Base-by-base conservation (phyloP, 2,113 vertebrate species). In the Limnothrissa miodon region DNA sequence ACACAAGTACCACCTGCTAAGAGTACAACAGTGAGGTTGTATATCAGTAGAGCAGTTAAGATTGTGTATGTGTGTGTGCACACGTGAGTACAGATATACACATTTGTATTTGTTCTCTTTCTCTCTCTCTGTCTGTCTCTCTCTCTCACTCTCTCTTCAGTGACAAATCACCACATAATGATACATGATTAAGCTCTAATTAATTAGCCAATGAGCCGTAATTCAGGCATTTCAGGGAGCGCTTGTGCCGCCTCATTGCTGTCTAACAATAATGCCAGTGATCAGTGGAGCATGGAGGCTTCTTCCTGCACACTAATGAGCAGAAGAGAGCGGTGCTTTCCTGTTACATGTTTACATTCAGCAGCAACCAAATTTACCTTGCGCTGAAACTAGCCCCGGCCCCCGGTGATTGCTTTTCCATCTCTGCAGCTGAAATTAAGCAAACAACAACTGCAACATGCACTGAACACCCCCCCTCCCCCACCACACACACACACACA, bases 81-180 rank as follows among this genome's bases (percentile, higher is more conserved):
- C n/a, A n/a, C n/a, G n/a, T n/a, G n/a, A n/a, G n/a, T n/a, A n/a
- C n/a, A n/a, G n/a, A n/a, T n/a, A n/a, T n/a, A n/a, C n/a, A n/a
- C n/a, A n/a, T n/a, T n/a, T n/a, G n/a, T n/a, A n/a, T n/a, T n/a
- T n/a, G n/a, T n/a, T 53, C 51, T 48, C 46, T 48, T 15, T 48
- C 46, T 48, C 46, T 48, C 46, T 13, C 46, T 48, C 46, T 6
- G 2, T 15, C 11, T 48, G 11, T 15, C 11, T 11, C 46, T 48
- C 46, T 48, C 46, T 48, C 46, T 48, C 10, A 10, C 23, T 66
- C 59, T 66, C 59, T 66, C n/a, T 66, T 4, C 19, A 17, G 53
- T 56, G 11, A 56, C 59, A 66, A 70, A 70, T 70, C 62, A 70
- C 62, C 62, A 29, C 29, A 70, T 70, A 70, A 70, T 70, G 62